Evolutionary conservation across 2,888 invertebrate species (phyloP).

Genomic region (Syrphus vitripennis): DNA sequence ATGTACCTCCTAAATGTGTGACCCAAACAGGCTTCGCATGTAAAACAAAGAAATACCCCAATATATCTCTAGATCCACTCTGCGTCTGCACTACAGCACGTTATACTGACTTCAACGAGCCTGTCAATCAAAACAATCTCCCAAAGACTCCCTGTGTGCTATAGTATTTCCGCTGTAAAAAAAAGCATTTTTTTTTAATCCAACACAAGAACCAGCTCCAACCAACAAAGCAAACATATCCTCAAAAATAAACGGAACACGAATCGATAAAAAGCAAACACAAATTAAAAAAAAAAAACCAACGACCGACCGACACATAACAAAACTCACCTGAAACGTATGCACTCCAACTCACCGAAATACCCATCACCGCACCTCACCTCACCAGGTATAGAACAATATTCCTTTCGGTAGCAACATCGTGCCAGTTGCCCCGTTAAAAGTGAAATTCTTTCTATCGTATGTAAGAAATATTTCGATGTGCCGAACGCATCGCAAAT

Average conservation of each 20-base stretch:
- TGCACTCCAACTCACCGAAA: conserved; percentile 74
- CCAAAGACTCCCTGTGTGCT: background rate
- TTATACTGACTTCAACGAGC: background rate
- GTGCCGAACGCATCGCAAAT: conserved; percentile 89
- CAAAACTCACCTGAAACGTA: conserved; percentile 79
- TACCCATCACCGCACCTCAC: background rate
- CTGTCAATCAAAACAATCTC: conserved; percentile 7
- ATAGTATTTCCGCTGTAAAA: background rate
- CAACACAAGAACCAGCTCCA: background rate
- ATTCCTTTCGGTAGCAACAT: conserved; percentile 87
- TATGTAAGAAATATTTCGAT: conserved; percentile 90
- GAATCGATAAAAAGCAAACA: conserved; percentile 25
- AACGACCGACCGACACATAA: conserved; percentile 82
- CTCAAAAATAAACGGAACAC: conserved; percentile 22
- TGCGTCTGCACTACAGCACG: too few species aligned
- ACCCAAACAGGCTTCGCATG: background rate
- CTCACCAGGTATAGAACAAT: conserved; percentile 81
- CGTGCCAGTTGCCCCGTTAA: conserved; percentile 93
- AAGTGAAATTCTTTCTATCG: conserved; percentile 89
- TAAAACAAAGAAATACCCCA: background rate
- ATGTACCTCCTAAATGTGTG: background rate
- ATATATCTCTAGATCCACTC: background rate
- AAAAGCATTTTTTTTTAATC: background rate
- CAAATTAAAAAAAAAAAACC: conserved; percentile 79
- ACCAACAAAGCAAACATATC: conserved; percentile 5